Conservation (phyloP, 30 jellyfish, hydroid and myxozoan species). For the Chrysaora quinquecirrha region DNA sequence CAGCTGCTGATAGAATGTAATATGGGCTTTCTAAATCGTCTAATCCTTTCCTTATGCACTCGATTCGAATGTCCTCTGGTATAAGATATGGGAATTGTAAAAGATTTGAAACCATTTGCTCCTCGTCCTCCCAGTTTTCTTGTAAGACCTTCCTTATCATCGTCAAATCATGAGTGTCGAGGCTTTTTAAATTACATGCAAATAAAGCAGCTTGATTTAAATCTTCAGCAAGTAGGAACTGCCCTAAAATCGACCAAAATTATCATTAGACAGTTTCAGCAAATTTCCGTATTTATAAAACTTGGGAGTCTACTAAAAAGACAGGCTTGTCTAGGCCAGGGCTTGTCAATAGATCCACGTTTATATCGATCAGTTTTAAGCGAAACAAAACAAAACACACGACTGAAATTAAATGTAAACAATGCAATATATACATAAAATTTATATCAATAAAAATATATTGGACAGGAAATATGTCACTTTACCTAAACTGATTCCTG, state of each 20-base stretch:
- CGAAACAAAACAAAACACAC: no score
- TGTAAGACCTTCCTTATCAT: conserved; percentile 67
- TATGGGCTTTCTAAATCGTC: conserved; percentile 76
- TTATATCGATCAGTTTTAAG: no score
- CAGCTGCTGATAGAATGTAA: conserved; percentile 79
- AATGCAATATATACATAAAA: not conserved
- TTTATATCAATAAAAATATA: not conserved
- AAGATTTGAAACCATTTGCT: conserved; percentile 85
- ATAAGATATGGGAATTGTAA: conserved; percentile 75
- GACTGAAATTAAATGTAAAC: not conserved
- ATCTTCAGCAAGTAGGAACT: conserved; percentile 78
- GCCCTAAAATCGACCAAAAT: conserved; percentile 56
- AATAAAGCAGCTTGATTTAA: conserved; percentile 72
- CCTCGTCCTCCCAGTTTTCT: conserved; percentile 92
- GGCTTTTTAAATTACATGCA: conserved; percentile 41
- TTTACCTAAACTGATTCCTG: not conserved
- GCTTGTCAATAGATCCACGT: no score
- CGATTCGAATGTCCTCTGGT: conserved; percentile 86
- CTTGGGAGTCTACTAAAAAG: no score
- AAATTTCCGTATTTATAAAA: no score
- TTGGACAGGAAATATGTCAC: no score
- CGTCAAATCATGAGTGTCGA: conserved; percentile 53
- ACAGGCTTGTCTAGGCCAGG: no score
- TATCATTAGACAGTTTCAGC: not conserved
- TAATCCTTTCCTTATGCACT: conserved; percentile 63